Evolutionary conservation across 2,888 invertebrate genomes (phyloP).

Genomic region (Pristionchus japonicus): DNA sequence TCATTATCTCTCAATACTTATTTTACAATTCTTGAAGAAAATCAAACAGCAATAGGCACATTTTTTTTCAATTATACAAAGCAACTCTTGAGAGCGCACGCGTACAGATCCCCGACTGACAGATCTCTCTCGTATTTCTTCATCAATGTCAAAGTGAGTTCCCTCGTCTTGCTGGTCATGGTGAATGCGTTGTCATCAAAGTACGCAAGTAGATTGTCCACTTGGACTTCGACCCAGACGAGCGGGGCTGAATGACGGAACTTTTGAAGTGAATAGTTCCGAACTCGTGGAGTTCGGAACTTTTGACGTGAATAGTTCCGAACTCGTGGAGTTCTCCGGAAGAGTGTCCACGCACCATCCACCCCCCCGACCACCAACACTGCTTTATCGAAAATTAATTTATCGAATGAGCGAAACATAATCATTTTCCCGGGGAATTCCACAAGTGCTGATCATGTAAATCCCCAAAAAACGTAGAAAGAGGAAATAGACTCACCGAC

Average conservation of each 20-base stretch:
- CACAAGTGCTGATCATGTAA: too few relatives aligned
- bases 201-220: background rate
- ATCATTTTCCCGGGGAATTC: too few relatives aligned
- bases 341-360: too few relatives aligned
- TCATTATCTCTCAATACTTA: background rate
- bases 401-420: too few relatives aligned
- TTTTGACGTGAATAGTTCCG: too few relatives aligned
- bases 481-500: conserved; percentile 14
- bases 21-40: background rate
- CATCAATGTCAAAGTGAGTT: background rate
- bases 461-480: too few relatives aligned
- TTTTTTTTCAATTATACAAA: background rate
- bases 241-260: conserved; percentile 6
- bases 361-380: too few relatives aligned
- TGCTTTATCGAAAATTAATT: too few relatives aligned
- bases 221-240: conserved; percentile 42
- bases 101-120: background rate
- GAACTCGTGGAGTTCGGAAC: too few relatives aligned
- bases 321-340: too few relatives aligned
- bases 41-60: too few relatives aligned
- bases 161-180: conserved; percentile 1
- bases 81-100: conserved; percentile 41
- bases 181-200: conserved; percentile 47
- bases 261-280: too few relatives aligned
- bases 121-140: conserved; percentile 4